Evolutionary conservation across 1,140 invertebrate genomes (phyloP), one percentile per base, ranked within the genome.

Genomic region (Chironomus striatipennis): DNA sequence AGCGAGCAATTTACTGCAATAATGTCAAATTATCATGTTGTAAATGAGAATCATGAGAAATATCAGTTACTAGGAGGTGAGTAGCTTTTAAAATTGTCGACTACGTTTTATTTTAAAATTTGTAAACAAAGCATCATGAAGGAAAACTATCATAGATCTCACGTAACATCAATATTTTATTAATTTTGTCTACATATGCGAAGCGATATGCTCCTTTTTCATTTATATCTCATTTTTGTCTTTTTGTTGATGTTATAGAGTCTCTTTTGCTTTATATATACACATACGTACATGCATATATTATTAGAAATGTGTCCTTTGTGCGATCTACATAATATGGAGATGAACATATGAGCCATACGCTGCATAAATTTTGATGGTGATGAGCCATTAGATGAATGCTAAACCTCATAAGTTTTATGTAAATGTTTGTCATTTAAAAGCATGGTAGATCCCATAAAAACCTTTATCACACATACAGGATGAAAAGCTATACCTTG

Each of bases 351-450:
- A 21, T 70, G 65, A 70, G 65, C 65, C 10, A 70, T 20, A 21
- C 65, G 18, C 20, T 70, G 65, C 65, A 70, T 70, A 70, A 70
- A 70, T 70, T 70, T 21, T 20, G 65, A 70, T 70, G 65, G 17
- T 70, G 65, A 70, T 70, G 65, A 20, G 17, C 65, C 65, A 70
- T 70, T 70, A 70, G 65, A 70, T 70, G 65, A 70, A 70, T 70
- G 65, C 47, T 57, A 21, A 70, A 70, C 17, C 65, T 70, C 65
- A 70, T 70, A 21, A 70, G 65, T 20, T 20, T 70, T 70, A 70
- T 70, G 65, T 70, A 70, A 70, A 70, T 70, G 20, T 70, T 70
- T 20, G 65, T 70, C 65, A 70, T 70, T 70, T 70, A 70, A 70
- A 70, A 70, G 65, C 65, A 70, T 20, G 8, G 65, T 70, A 20